phyloP scores from a whole-genome alignment of 1,140 invertebrate species.

The Leptinotarsa lineolata region DNA sequence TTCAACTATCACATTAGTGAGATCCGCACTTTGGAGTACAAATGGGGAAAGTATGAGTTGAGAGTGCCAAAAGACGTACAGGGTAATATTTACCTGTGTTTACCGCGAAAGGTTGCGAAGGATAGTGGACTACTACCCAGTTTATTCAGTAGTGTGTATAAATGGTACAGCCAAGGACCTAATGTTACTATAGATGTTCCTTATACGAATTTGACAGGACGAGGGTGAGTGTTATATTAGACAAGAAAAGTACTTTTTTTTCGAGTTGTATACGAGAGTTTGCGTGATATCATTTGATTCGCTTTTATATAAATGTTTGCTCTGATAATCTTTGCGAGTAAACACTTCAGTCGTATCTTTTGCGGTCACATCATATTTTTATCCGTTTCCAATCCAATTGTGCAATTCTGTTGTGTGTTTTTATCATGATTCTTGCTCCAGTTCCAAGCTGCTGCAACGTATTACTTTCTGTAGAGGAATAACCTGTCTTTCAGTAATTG shows the following conservation, averaged over 20 bases:
- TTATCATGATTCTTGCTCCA: neutral
- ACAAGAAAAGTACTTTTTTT: neutral
- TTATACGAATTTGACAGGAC: constrained; percentile 10
- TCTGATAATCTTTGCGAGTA: neutral
- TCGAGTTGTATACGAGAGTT: constrained; percentile 17
- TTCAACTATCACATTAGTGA: constrained; percentile 43
- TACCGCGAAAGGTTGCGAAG: constrained; percentile 36
- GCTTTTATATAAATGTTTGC: constrained; percentile 4
- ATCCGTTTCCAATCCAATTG: neutral
- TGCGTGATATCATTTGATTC: constrained; percentile 15
- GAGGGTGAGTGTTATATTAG: constrained; percentile 6
- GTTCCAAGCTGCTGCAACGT: neutral
- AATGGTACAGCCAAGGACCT: constrained; percentile 50
- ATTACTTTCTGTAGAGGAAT: neutral
- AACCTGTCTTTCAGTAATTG: neutral
- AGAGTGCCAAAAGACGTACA: constrained; percentile 41
- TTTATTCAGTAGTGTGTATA: constrained; percentile 31
- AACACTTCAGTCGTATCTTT: constrained; percentile 1
- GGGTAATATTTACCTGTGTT: constrained; percentile 47
- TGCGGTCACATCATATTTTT: neutral
- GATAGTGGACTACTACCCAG: constrained; percentile 23
- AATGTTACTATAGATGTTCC: constrained; percentile 37
- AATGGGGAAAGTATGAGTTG: constrained; percentile 42
- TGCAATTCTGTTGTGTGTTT: neutral
- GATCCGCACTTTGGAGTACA: constrained; percentile 33